Evolutionary conservation across 2,113 vertebrate genomes (phyloP), one percentile per base, ranked within the genome.

Genomic region (Catagonus wagneri): DNA sequence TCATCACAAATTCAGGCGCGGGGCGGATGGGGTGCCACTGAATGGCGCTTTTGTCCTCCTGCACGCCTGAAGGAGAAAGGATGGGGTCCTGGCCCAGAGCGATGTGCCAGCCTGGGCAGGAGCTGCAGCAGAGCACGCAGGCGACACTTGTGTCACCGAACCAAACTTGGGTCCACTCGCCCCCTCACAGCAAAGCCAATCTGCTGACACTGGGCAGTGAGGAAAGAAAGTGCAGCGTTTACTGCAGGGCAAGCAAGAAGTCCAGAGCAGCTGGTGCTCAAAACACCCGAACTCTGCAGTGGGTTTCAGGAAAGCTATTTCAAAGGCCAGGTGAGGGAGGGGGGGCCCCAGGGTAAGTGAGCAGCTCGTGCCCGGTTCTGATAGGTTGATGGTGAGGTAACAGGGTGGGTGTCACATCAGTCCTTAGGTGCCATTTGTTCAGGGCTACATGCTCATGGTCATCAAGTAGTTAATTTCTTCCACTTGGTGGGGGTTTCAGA

Each of bases 31-130:
- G 65, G 63, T 0, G 2, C 25, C 39, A 34, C 15, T 93, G 91
- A 93, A 96, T 96, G 78, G 81, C 15, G 2, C 29, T 68, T 94
- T 97, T 97, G 83, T 96, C 95, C 32, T 96, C 93, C 56, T 92
- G 0, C 0, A 52, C 93, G 78, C 84, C 90, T 63, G 54, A 0
- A 0, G 75, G 60, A 88, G 56, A 90, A 93, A 79, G 23, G 19
- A 39, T 19, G 44, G 34, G 86, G 50, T 36, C 56, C 75, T 9
- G 6, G 29, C 36, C 17, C 50, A 93, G 58, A 25, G 54, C 7
- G 0, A 0, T 32, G 78, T 50, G 36, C 9, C 60, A 22, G 44
- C 56, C 34, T n/a, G 68, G 52, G 79, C 72, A n/a, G 86, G 54
- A 74, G 36, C 71, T 1, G 2, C 58, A 32, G 78, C 4, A 5